A percentile compares a stretch with the other conserved stretches of the same genome.
Evolutionary conservation across 2,113 vertebrate genomes (phyloP).

Genomic region (Seriola aureovittata): DNA sequence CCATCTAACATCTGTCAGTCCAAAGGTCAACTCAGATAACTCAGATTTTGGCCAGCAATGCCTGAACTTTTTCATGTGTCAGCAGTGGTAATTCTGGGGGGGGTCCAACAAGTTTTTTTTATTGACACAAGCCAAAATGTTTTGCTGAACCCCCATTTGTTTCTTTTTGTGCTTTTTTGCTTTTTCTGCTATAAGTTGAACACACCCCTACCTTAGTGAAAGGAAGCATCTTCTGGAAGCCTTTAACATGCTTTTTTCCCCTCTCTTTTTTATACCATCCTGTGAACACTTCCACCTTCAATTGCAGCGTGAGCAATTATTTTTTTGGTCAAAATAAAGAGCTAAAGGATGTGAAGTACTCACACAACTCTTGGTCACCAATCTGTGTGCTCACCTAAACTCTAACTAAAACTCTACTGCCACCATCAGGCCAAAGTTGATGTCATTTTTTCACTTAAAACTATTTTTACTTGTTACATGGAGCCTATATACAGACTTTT

Average conservation of each 20-base stretch:
- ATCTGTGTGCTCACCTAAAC: slow-evolving; percentile 8
- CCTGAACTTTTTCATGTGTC: not conserved
- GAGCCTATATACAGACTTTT: not conserved
- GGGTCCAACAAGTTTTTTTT: not conserved
- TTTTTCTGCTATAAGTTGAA: not conserved
- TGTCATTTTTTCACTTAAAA: not conserved
- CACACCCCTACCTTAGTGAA: not conserved
- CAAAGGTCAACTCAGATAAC: slow-evolving; percentile 13
- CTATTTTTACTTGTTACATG: not conserved
- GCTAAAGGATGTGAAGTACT: not conserved
- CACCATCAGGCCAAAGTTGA: slow-evolving; percentile 57
- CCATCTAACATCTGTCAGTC: not conserved
- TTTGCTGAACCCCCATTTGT: not conserved
- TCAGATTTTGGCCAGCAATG: not conserved
- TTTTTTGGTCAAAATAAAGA: not conserved
- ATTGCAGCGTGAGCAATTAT: not conserved
- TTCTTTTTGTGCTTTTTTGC: not conserved
- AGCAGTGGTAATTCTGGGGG: not conserved
- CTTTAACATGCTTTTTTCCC: not conserved
- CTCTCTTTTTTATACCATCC: not conserved
- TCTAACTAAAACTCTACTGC: slow-evolving; percentile 41
- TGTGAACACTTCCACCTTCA: not conserved
- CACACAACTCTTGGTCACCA: not conserved
- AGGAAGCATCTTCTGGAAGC: not conserved
- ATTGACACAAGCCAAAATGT: not conserved